Percentiles rank a stretch among this genome's conserved stretches.
Evolutionary conservation across 2,113 vertebrate genomes (phyloP).

Genomic region (Solenodon paradoxus): DNA sequence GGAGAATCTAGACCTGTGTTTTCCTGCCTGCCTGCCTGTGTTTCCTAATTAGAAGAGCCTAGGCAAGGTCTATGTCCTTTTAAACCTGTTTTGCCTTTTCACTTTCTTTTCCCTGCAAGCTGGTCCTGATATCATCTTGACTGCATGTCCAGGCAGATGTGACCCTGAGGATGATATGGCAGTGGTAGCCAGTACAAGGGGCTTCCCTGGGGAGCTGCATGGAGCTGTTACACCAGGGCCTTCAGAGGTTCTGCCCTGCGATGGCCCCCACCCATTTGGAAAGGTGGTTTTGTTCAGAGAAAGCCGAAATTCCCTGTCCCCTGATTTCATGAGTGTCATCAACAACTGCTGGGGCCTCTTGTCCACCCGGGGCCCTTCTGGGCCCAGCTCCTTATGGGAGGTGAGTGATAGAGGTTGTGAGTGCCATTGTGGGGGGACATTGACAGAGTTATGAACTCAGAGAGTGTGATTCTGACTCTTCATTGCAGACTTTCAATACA

Average conservation of each 20-base stretch:
- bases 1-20: not conserved
- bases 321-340: slow-evolving; percentile 92
- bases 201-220: slow-evolving; percentile 94
- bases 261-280: slow-evolving; percentile 91
- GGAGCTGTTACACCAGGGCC: too few relatives aligned
- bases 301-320: slow-evolving; percentile 89
- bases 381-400: too few relatives aligned
- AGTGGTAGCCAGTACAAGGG: slow-evolving; percentile 91
- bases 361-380: too few relatives aligned
- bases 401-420: too few relatives aligned
- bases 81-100: not conserved
- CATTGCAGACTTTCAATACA: not conserved
- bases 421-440: too few relatives aligned
- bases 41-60: not conserved
- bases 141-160: slow-evolving; percentile 94
- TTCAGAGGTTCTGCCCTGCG: too few relatives aligned
- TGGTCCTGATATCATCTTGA: slow-evolving; percentile 92
- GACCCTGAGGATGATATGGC: slow-evolving; percentile 93
- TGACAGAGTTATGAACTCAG: too few relatives aligned
- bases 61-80: not conserved
- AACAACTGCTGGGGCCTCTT: slow-evolving; percentile 83
- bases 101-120: not conserved
- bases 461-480: not conserved
- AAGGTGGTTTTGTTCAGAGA: slow-evolving; percentile 91
- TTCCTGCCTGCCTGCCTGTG: not conserved